Evolutionary conservation across 2,113 vertebrate species (phyloP).

Genomic region (Nerophis lumbriciformis): DNA sequence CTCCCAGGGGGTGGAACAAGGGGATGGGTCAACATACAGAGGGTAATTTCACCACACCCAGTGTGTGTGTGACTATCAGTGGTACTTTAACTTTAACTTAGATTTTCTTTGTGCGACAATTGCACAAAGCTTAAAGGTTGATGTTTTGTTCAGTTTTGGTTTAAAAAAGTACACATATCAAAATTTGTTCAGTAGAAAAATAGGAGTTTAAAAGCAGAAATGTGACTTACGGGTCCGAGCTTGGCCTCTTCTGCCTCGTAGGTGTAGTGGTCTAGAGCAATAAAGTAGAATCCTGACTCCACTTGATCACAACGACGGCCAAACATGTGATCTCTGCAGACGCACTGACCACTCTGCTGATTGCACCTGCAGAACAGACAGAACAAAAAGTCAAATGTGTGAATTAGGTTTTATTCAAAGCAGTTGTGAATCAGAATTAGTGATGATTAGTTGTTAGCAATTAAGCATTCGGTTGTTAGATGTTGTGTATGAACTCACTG

Average conservation of each 20-base stretch:
- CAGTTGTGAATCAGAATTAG: no score
- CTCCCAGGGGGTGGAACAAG: no score
- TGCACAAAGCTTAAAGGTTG: no score
- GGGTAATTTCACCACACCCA: no score
- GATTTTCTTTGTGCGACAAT: no score
- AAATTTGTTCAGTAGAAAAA: neutral
- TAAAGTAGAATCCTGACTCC: slow-evolving; percentile 91
- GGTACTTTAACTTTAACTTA: no score
- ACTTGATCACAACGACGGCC: slow-evolving; percentile 89
- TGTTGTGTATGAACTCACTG: slow-evolving; percentile 73
- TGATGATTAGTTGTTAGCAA: neutral
- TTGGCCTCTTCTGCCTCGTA: slow-evolving; percentile 89
- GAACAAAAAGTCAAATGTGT: neutral
- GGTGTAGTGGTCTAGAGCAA: slow-evolving; percentile 91
- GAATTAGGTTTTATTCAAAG: neutral
- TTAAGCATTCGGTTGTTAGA: neutral
- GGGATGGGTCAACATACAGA: no score
- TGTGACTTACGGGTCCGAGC: slow-evolving; percentile 86
- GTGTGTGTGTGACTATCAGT: no score
- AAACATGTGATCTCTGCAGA: slow-evolving; percentile 86
- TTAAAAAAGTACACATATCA: no score
- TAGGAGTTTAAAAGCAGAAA: neutral
- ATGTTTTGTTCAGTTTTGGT: no score
- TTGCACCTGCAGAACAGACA: slow-evolving; percentile 76
- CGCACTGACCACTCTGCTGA: slow-evolving; percentile 82